A percentile compares a stretch with the other conserved stretches of the same genome.
phyloP scores from a whole-genome alignment of 2,113 vertebrate species.

The Pseudopodoces humilis region DNA sequence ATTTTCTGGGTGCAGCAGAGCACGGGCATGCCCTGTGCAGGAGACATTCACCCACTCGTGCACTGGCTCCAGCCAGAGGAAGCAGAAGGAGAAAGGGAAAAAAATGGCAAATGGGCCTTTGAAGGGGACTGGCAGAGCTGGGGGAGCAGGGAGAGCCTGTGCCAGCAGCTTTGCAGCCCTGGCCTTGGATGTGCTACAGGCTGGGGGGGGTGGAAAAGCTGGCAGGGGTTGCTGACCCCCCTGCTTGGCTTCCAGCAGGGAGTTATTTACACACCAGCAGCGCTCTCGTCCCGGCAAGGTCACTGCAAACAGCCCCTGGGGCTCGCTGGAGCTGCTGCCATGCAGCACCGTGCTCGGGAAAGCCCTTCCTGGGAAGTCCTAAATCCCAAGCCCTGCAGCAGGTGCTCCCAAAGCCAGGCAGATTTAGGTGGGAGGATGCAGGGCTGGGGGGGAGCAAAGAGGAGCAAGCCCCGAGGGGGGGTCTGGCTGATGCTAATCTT shows the following conservation, averaged over 20 bases:
- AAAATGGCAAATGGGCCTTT: neutral
- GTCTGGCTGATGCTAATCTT: neutral
- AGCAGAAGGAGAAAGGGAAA: neutral
- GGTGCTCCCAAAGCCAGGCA: neutral
- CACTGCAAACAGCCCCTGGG: neutral
- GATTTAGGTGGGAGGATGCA: neutral
- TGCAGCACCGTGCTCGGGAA: neutral
- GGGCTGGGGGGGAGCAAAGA: neutral
- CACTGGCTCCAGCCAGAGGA: neutral
- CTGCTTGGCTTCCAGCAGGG: neutral
- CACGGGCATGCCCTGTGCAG: neutral
- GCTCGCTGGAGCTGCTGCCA: neutral
- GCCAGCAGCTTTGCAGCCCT: neutral
- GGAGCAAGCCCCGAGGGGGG: neutral
- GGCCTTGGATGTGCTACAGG: neutral
- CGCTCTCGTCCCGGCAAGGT: neutral
- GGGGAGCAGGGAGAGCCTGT: neutral
- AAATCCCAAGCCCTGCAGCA: neutral
- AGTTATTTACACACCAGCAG: conserved; percentile 18
- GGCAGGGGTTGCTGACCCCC: neutral
- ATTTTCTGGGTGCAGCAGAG: neutral
- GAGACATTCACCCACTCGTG: neutral
- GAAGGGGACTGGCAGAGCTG: neutral
- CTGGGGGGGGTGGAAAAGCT: neutral
- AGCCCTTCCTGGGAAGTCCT: neutral